These are phyloP conservation scores for Danio tinwini DNA, from an alignment of 2,797 vertebrate genomes.

Conservation along the genomic window DNA sequence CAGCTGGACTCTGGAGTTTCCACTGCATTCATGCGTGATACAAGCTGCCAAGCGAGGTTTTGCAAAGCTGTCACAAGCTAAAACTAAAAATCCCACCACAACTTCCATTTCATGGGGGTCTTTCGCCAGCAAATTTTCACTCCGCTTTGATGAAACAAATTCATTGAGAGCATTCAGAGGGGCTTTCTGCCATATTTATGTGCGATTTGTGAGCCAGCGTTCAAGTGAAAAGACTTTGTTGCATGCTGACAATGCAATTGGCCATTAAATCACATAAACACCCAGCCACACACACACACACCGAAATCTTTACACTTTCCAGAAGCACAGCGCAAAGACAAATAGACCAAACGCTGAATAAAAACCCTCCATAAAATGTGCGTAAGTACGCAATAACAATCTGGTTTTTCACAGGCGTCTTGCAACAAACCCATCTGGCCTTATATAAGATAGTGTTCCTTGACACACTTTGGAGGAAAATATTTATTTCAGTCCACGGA, in stretches of 20 bases:
- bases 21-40: not conserved
- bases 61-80: not conserved
- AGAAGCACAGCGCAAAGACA: slow-evolving; percentile 39
- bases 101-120: not conserved
- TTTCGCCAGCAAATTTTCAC: not conserved
- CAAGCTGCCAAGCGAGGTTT: not conserved
- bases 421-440: slow-evolving; percentile 53
- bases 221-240: slow-evolving; percentile 40
- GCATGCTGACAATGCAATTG: slow-evolving; percentile 61
- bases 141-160: not conserved
- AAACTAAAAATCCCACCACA: not conserved
- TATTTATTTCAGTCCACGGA: slow-evolving; percentile 57
- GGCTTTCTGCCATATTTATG: not conserved
- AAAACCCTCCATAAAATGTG: slow-evolving; percentile 30
- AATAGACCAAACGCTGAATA: slow-evolving; percentile 37
- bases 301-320: slow-evolving; percentile 22
- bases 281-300: slow-evolving; percentile 58
- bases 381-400: slow-evolving; percentile 49
- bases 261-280: slow-evolving; percentile 67
- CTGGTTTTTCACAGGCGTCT: slow-evolving; percentile 35
- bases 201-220: slow-evolving; percentile 44
- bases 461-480: slow-evolving; percentile 58
- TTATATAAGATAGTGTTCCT: slow-evolving; percentile 62
- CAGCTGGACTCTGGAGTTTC: not conserved
- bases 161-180: not conserved